Evolutionary conservation across 1,140 invertebrate species (phyloP), one percentile per base, ranked within the genome.

Genomic region (Caenorhabditis latens): DNA sequence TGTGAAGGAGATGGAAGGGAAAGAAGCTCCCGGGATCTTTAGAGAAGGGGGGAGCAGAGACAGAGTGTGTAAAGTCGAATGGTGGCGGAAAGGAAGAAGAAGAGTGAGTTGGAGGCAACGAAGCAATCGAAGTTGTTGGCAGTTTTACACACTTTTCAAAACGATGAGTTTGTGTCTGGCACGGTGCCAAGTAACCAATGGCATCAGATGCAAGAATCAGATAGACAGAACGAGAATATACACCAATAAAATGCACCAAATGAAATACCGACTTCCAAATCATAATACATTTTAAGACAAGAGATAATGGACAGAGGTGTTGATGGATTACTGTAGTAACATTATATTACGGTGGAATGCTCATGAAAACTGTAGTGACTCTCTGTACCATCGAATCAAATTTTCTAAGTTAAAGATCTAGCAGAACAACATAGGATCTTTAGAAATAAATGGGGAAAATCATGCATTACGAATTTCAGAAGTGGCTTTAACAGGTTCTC

Each of bases 141-240:
- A 79, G 71, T 79, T 79, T 79, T 79, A 79, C 71, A 79, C 71
- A 79, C 46, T 79, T 79, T 46, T 50, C n/a, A n/a, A 24, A 50
- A 79, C 43, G 71, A 79, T 50, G 71, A 79, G 71, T 79, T 71
- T 42, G 71, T 79, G 71, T 79, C 71, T 79, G 71, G 71, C 71
- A 79, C 71, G 46, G 71, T 24, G 71, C 71, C 71, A 79, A 79
- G 71, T 50, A n/a, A 79, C 46, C 71, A 50, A 79, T 50, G 46
- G 46, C 46, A 79, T n/a, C 71, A 14, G 13, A 50, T 14, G 19
- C 46, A 71, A 32, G 19, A 71, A 71, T 71, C 5, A 53, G 42
- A 46, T n/a, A 75, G 42, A 53, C 7, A 79, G 46, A 79, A 50
- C 32, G n/a, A 32, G 40, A n/a, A 79, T 24, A 50, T 7, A 14